Evolutionary conservation across 1,140 invertebrate species (phyloP).

Genomic region (Meloidogyne floridensis): DNA sequence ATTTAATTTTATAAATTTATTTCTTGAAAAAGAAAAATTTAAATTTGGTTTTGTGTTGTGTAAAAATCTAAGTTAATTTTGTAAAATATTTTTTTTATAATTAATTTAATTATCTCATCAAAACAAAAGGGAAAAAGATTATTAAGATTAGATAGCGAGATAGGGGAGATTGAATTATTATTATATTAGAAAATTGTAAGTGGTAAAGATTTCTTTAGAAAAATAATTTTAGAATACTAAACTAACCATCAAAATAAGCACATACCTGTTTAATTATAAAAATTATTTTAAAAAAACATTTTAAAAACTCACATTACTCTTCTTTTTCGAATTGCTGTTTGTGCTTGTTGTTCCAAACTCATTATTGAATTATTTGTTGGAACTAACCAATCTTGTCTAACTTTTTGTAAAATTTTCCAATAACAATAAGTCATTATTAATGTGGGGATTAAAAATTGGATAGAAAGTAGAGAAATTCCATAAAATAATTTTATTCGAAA

Average conservation of each 20-base stretch:
- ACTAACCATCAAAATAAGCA: conserved; percentile 64
- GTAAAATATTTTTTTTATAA: too few relatives aligned
- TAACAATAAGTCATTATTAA: conserved; percentile 64
- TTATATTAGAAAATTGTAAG: too few relatives aligned
- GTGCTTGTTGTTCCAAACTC: conserved; percentile 64
- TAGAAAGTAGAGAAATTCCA: conserved; percentile 51
- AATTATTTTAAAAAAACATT: conserved; percentile 4
- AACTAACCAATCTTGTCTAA: conserved; percentile 63
- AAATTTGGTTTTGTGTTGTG: too few relatives aligned
- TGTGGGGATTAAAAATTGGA: conserved; percentile 62
- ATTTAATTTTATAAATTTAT: too few relatives aligned
- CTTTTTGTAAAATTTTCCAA: conserved; percentile 66
- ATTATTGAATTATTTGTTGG: conserved; percentile 52
- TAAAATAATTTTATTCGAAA: conserved; percentile 55
- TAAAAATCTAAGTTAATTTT: too few relatives aligned
- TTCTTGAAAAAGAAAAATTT: too few relatives aligned
- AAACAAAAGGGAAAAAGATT: too few relatives aligned
- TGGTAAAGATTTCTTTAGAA: not conserved
- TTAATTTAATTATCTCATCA: too few relatives aligned
- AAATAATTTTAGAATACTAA: conserved; percentile 31
- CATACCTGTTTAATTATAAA: conserved; percentile 41
- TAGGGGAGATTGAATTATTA: too few relatives aligned
- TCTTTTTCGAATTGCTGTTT: conserved; percentile 62
- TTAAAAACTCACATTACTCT: conserved; percentile 54
- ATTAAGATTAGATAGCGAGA: too few relatives aligned